Percentiles rank a stretch among this genome's conserved stretches.
These are phyloP conservation scores for Palloptera scutellata DNA, from an alignment of 2,888 invertebrate species.

Conservation along the genomic window DNA sequence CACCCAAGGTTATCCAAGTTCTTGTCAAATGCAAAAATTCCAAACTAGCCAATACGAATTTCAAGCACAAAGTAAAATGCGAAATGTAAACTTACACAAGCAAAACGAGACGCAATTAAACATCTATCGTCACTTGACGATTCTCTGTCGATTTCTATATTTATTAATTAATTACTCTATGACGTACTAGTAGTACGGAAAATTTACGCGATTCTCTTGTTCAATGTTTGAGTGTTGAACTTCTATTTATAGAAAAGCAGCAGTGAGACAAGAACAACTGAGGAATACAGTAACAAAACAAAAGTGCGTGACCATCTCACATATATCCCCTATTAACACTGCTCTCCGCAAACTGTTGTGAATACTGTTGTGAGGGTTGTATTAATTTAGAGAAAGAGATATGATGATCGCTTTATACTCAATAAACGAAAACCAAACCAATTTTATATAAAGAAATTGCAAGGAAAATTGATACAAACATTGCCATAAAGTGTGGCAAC, in stretches of 20 bases:
- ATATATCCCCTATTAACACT: too few relatives aligned
- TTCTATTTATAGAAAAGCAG: constrained; percentile 7
- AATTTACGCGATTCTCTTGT: background rate
- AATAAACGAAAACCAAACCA: too few relatives aligned
- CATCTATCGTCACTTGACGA: background rate
- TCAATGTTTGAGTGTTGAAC: background rate
- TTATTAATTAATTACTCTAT: constrained; percentile 41
- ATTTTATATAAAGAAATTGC: too few relatives aligned
- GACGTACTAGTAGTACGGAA: constrained; percentile 39
- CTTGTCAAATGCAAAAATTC: constrained; percentile 3
- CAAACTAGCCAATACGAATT: background rate
- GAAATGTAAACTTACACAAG: background rate
- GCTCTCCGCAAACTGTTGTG: too few relatives aligned
- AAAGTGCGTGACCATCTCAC: background rate
- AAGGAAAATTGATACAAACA: too few relatives aligned
- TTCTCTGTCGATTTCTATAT: constrained; percentile 15
- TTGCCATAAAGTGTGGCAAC: too few relatives aligned
- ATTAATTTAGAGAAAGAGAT: too few relatives aligned
- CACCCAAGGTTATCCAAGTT: background rate
- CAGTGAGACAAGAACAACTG: background rate
- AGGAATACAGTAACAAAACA: constrained; percentile 12
- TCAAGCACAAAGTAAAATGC: background rate
- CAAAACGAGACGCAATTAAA: constrained; percentile 4
- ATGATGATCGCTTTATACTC: too few relatives aligned
- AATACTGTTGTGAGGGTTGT: too few relatives aligned